Base-by-base conservation (phyloP, 2,888 invertebrate genomes). In the Malthinus flaveolus region DNA sequence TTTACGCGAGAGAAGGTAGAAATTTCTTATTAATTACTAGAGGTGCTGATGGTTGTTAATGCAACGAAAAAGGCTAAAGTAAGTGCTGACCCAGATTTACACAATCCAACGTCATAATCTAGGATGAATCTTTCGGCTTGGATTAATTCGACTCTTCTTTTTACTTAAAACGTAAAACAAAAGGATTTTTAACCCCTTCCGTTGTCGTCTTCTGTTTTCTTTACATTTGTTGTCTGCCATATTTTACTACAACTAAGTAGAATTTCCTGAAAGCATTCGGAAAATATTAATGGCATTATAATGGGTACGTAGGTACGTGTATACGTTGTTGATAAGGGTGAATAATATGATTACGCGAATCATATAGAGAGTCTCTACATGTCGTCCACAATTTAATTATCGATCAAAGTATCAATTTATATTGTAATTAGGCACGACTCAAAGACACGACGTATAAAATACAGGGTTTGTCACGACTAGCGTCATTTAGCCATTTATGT, bases 381-480 rank as follows among this genome's bases (percentile, higher is more conserved):
- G 48, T 39, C 39, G 48, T 6, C 8, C 12, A 32, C 33, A 48
- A 54, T 54, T 54, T 47, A 54, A 48, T 54, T 47, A 31, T 10
- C 37, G 48, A 54, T 54, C 54, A 54, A 54, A 54, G 48, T 39
- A 39, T 23, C 54, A 54, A 48, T 54, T 54, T 54, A 34, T 31
- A 37, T 34, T 23, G 39, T 48, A 54, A 54, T 54, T 48, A 48
- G 39, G 33, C 33, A 23, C 13, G 52, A 54, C 47, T 33, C 32
- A 54, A 54, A 46, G 23, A 5, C 2, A 23, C 5, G 5, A 23
- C 23, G 5, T 3, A 23, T 23, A 23, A 23, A 3, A 23, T 23
- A 5, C 23, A 23, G 23, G 23, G 3, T 23, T 23, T 23, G 2
- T 23, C 5, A 23, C 5, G 2, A 23, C 23, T 23, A 23, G 23